Percentiles rank a stretch among this genome's conserved stretches.
Conservation (phyloP, 1,140 invertebrate genomes). For the Eurosta solidaginis region DNA sequence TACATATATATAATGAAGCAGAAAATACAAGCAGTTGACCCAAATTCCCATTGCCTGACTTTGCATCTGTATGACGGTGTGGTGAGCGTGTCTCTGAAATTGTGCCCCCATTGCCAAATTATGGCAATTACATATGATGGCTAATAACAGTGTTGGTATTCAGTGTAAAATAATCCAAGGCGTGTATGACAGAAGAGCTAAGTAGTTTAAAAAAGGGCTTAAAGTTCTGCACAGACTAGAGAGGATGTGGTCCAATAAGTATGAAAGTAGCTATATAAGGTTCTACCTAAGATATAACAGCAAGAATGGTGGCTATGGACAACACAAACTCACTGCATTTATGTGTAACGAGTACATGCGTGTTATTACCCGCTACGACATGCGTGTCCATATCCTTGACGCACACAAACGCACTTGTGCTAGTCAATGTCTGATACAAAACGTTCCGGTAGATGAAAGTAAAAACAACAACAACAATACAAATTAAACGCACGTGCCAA, state of each 20-base stretch:
- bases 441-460: not conserved
- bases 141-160: not conserved
- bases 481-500: conserved; percentile 14
- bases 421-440: not conserved
- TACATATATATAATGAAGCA: too few relatives aligned
- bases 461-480: not conserved
- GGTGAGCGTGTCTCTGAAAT: too few relatives aligned
- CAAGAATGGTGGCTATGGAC: not conserved
- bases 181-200: too few relatives aligned
- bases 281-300: too few relatives aligned
- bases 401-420: not conserved
- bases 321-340: too few relatives aligned
- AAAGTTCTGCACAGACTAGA: too few relatives aligned
- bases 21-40: conserved; percentile 2
- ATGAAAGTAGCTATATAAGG: too few relatives aligned
- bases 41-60: conserved; percentile 2
- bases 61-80: not conserved
- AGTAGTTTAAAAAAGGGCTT: too few relatives aligned
- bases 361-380: not conserved
- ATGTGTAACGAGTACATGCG: not conserved
- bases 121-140: conserved; percentile 17
- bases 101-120: conserved; percentile 21
- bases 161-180: not conserved
- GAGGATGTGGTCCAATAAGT: too few relatives aligned
- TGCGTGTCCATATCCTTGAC: conserved; percentile 14